A percentile compares a stretch with the other conserved stretches of the same genome.
phyloP scores from a whole-genome alignment of 2,113 vertebrate species.

The Cyanistes caeruleus region DNA sequence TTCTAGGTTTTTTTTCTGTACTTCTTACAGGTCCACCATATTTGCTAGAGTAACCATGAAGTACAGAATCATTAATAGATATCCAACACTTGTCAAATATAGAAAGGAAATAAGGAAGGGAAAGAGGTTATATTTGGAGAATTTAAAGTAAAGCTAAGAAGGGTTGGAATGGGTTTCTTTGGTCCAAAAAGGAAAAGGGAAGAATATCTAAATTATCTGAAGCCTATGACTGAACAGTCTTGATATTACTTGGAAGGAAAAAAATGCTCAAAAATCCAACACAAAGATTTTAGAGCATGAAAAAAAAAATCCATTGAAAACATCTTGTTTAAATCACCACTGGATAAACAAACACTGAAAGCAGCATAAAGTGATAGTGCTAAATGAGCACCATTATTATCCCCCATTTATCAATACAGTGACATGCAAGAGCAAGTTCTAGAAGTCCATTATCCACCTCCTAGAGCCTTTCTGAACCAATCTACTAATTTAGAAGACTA shows the following conservation, averaged over 20 bases:
- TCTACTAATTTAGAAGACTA: not conserved
- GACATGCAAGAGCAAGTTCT: not conserved
- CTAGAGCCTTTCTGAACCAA: not conserved
- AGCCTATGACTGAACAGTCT: not conserved
- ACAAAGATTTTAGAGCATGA: not conserved
- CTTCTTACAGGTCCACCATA: not conserved
- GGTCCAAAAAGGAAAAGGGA: not conserved
- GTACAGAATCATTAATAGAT: not conserved
- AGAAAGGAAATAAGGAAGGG: not conserved
- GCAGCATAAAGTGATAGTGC: not conserved
- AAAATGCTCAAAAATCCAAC: not conserved
- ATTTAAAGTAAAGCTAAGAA: not conserved
- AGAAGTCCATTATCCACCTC: not conserved
- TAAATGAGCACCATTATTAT: not conserved
- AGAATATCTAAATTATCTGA: not conserved
- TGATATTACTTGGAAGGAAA: not conserved
- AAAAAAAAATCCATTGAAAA: not conserved
- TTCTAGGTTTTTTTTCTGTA: not conserved
- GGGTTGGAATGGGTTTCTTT: not conserved
- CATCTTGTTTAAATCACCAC: not conserved
- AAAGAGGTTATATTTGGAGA: not conserved
- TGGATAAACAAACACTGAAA: not conserved
- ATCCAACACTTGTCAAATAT: not conserved
- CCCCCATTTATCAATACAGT: not conserved
- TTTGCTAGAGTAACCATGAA: not conserved